Evolutionary conservation across 1,140 invertebrate genomes (phyloP), one percentile per base, ranked within the genome.

Genomic region (Dendroctonus ponderosae): DNA sequence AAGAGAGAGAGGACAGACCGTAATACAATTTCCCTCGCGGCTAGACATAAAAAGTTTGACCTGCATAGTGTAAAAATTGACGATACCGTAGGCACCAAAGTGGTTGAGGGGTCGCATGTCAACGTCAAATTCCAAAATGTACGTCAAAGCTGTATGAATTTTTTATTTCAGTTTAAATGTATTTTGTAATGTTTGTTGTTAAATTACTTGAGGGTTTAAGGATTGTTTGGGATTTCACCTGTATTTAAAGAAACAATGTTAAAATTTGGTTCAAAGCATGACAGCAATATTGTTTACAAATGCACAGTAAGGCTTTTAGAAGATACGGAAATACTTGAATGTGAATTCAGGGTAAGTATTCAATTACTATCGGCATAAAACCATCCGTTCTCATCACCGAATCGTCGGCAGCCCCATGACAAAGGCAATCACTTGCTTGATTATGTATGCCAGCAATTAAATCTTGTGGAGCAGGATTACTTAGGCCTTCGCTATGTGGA

Each of bases 401-500:
- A 64, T 64, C 44, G 65, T 56, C 85, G 89, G 53, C 82, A 98
- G 96, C 88, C 91, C 72, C 90, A 93, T 78, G 91, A 96, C 75
- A 94, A 95, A 80, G 96, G 96, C 63, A 93, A 93, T 79, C 92
- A 90, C 80, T 85, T 99, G 58, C 81, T 98, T 75, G 95, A 98
- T 77, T 90, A 93, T 84, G 91, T 97, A 61, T 98, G 95, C 80
- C 88, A 92, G 72, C 91, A 96, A 77, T 83, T 98, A 63, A 94
- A 97, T 82, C 87, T 98, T 69, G 86, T 93, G 67, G 96, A 98
- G 82, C 96, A 93, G 74, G 96, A 98, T 82, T 98, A 98, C 81
- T 98, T 98, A 82, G 96, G 96, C 7, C 85, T 99, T 37, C 86
- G 95, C 66, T 98, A 93, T 88, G 93, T 97, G 41, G 96, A 98